phyloP scores from a whole-genome alignment of 1,140 invertebrate genomes.

The Pseudomyrmex dendroicus region DNA sequence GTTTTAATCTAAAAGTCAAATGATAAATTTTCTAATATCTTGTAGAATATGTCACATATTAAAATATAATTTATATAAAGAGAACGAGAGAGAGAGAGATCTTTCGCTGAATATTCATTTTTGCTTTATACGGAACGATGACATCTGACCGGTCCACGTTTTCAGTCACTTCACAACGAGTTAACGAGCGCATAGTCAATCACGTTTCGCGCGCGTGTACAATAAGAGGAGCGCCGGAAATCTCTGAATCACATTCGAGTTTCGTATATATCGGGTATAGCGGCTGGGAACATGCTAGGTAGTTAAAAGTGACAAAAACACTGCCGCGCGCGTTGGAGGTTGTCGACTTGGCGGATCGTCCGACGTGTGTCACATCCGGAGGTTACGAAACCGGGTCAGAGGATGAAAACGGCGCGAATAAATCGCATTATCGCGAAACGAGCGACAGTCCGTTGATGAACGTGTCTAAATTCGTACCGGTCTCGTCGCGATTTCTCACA shows the following conservation, averaged over 20 bases:
- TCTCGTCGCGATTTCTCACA: conserved; percentile 50
- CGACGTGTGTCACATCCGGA: conserved; percentile 43
- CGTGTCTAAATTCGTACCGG: conserved; percentile 63
- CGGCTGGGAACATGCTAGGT: not conserved
- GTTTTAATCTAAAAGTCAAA: no score
- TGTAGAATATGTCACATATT: no score
- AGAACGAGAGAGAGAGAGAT: not conserved
- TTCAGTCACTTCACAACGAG: conserved; percentile 10
- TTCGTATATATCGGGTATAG: conserved; percentile 1
- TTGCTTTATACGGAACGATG: conserved; percentile 1
- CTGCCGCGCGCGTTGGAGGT: not conserved
- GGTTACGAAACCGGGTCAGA: conserved; percentile 54
- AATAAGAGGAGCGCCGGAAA: conserved; percentile 6
- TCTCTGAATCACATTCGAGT: conserved; percentile 41
- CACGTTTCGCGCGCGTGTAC: not conserved
- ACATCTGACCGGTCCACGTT: conserved; percentile 5
- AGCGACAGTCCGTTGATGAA: conserved; percentile 57
- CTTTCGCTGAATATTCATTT: conserved; percentile 29
- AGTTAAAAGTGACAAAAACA: conserved; percentile 13
- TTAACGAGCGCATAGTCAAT: conserved; percentile 33
- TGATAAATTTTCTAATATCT: no score
- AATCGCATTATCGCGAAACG: conserved; percentile 55
- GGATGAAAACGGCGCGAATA: conserved; percentile 61
- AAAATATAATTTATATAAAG: not conserved
- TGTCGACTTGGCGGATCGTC: conserved; percentile 29